Evolutionary conservation across 2,797 vertebrate species (phyloP).

Genomic region (Enteromius unitaeniatus): DNA sequence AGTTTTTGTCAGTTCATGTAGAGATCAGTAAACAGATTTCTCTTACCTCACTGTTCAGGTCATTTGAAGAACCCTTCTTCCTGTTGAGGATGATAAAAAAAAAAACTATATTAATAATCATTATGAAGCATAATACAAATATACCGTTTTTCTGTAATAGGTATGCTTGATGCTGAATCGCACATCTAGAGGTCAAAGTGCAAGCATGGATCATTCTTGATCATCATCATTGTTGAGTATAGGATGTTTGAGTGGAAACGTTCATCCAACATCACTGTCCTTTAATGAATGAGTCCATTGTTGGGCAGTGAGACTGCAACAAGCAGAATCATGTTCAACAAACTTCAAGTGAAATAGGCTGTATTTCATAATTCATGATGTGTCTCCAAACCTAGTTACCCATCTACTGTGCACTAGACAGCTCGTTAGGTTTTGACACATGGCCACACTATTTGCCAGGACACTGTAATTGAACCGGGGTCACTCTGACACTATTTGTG

Average conservation of each 20-base stretch:
- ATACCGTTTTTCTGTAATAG: neutral
- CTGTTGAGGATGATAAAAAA: conserved; percentile 54
- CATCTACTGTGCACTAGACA: neutral
- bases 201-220: neutral
- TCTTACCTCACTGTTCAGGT: conserved; percentile 83
- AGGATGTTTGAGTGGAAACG: neutral
- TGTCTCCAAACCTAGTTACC: neutral
- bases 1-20: neutral
- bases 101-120: neutral
- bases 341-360: neutral
- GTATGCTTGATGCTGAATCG: neutral
- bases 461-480: conserved; percentile 10
- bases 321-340: neutral
- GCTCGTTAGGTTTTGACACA: conserved; percentile 7
- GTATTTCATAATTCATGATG: neutral
- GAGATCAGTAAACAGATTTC: neutral
- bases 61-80: conserved; percentile 67
- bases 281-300: conserved; percentile 52
- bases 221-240: neutral
- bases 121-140: neutral
- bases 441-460: neutral
- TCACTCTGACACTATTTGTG: conserved; percentile 9
- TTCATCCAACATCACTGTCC: conserved; percentile 1
- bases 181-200: neutral
- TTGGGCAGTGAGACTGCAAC: conserved; percentile 27